These are phyloP conservation scores for Wiebesia pumilae DNA, from an alignment of 1,140 invertebrate genomes.

Conservation along the genomic window DNA sequence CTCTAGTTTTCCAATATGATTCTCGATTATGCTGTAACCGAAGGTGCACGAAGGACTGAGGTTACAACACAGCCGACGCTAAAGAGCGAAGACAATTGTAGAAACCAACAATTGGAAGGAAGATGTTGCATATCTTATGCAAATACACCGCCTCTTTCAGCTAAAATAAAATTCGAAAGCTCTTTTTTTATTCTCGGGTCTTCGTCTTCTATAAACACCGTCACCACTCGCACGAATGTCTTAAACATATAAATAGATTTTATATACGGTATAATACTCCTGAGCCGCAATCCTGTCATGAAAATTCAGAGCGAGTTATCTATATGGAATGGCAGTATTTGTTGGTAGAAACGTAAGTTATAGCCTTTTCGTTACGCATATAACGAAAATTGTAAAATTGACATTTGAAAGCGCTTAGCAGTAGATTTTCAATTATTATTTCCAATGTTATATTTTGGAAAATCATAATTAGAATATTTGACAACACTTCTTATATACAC, in stretches of 20 bases:
- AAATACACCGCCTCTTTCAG: slow-evolving; percentile 63
- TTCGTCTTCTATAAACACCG: background rate
- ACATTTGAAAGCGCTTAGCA: no score
- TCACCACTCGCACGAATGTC: slow-evolving; percentile 32
- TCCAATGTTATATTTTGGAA: no score
- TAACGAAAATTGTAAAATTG: no score
- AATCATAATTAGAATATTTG: no score
- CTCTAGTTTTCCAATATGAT: background rate
- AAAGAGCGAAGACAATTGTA: background rate
- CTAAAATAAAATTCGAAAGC: slow-evolving; percentile 66
- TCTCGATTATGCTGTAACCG: background rate
- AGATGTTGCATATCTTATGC: slow-evolving; percentile 62
- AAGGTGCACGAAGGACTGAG: background rate
- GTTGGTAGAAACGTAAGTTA: background rate
- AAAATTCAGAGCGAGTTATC: background rate
- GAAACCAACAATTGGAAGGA: slow-evolving; percentile 34
- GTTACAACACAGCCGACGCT: background rate
- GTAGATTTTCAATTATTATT: no score
- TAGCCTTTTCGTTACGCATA: background rate
- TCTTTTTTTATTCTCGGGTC: slow-evolving; percentile 4
- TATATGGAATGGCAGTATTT: background rate
- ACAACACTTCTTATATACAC: no score
- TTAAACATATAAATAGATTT: slow-evolving; percentile 64
- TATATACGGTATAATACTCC: slow-evolving; percentile 52
- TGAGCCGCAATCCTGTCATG: background rate